Evolutionary conservation across 2,797 vertebrate genomes (phyloP).

Genomic region (Arnoldichthys spilopterus): DNA sequence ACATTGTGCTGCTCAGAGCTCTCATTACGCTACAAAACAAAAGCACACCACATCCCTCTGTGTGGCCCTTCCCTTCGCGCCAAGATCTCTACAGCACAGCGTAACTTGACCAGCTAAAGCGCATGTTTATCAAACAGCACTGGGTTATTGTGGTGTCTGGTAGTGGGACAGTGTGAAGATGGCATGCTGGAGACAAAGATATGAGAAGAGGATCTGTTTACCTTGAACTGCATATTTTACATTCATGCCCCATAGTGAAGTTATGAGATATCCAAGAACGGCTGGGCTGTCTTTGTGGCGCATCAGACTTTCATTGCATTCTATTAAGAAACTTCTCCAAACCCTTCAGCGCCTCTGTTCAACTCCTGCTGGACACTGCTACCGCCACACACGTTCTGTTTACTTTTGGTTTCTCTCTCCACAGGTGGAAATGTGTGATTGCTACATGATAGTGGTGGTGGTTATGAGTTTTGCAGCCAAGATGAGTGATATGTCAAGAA

Average conservation of each 20-base stretch:
- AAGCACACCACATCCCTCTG: constrained; percentile 57
- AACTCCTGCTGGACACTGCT: constrained; percentile 7
- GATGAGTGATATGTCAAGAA: constrained; percentile 7
- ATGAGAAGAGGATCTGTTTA: constrained; percentile 44
- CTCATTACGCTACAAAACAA: constrained; percentile 59
- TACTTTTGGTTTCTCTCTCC: constrained; percentile 35
- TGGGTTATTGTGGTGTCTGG: constrained; percentile 53
- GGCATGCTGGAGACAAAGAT: constrained; percentile 44
- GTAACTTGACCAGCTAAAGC: constrained; percentile 55
- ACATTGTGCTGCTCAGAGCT: constrained; percentile 57
- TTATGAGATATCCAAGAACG: constrained; percentile 31
- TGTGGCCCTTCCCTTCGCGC: constrained; percentile 55
- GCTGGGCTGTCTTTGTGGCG: constrained; percentile 16
- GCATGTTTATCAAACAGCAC: constrained; percentile 64
- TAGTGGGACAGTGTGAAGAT: constrained; percentile 46
- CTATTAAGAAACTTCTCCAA: constrained; percentile 21
- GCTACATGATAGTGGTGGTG: constrained; percentile 7
- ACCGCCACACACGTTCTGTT: constrained; percentile 27
- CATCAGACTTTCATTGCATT: constrained; percentile 27
- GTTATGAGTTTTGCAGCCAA: constrained; percentile 15
- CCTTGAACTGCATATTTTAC: constrained; percentile 39
- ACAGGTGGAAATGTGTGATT: constrained; percentile 24
- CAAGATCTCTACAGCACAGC: constrained; percentile 55
- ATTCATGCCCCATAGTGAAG: constrained; percentile 43
- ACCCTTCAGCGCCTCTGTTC: neutral